phyloP scores from a whole-genome alignment of 2,797 vertebrate genomes.

The Cyclopterus lumpus region DNA sequence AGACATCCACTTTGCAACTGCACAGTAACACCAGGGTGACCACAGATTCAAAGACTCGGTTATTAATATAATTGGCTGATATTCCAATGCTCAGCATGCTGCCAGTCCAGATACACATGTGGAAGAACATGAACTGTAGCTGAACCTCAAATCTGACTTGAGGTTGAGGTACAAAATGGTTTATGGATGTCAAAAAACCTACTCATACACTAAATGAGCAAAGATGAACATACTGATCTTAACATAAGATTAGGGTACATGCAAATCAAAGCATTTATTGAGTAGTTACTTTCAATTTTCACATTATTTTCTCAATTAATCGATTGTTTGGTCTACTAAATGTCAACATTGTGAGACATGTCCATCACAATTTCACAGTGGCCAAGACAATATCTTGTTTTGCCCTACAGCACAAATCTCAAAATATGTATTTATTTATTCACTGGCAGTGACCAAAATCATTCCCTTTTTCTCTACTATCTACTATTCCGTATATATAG shows the following conservation, averaged over 20 bases:
- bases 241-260: not conserved
- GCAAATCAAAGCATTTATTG: not conserved
- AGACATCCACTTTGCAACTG: conserved; percentile 53
- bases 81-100: conserved; percentile 19
- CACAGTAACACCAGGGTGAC: conserved; percentile 43
- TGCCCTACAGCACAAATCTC: not conserved
- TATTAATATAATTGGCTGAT: conserved; percentile 64
- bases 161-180: not conserved
- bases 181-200: not conserved
- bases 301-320: not conserved
- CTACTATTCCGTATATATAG: no score
- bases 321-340: not conserved
- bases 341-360: not conserved
- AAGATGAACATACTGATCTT: not conserved
- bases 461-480: no score
- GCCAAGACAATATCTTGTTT: not conserved
- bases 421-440: not conserved
- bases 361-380: not conserved
- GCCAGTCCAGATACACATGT: conserved; percentile 12
- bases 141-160: not conserved
- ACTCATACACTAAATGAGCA: not conserved
- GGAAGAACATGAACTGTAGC: not conserved
- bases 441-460: no score
- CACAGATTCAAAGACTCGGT: conserved; percentile 43
- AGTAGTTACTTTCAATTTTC: no score